A percentile compares a stretch with the other conserved stretches of the same genome.
phyloP scores from a whole-genome alignment of 2,797 vertebrate species.

The Siniperca undulata region DNA sequence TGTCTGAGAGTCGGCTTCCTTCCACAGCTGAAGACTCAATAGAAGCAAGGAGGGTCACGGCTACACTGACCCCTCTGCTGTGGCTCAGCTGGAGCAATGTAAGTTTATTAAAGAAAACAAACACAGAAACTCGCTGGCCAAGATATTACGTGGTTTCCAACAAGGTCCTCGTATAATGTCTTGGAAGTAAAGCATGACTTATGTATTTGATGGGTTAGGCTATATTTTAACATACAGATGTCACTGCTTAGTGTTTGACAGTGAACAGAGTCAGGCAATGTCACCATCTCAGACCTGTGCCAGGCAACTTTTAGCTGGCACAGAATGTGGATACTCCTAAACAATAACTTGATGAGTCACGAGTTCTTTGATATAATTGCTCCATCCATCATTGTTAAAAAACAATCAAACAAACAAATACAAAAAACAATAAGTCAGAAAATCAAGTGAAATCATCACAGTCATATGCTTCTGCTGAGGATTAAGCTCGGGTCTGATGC shows the following conservation, averaged over 20 bases:
- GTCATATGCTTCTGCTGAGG: conserved; percentile 65
- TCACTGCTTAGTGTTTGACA: conserved; percentile 31
- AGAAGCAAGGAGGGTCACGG: conserved; percentile 77
- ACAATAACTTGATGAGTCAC: conserved; percentile 27
- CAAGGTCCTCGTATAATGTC: conserved; percentile 55
- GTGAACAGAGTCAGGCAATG: conserved; percentile 3
- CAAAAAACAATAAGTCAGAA: conserved; percentile 46
- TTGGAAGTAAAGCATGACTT: conserved; percentile 43
- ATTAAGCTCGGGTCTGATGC: conserved; percentile 69
- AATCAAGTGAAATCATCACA: conserved; percentile 64
- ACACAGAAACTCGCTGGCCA: conserved; percentile 73
- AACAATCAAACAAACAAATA: conserved; percentile 34
- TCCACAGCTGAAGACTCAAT: conserved; percentile 78
- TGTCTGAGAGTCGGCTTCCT: conserved; percentile 57
- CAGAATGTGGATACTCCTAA: neutral
- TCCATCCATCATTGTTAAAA: conserved; percentile 10
- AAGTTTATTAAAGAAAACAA: conserved; percentile 90
- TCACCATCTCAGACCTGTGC: conserved; percentile 14
- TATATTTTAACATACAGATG: conserved; percentile 38
- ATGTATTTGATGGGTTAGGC: conserved; percentile 1
- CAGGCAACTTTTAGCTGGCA: neutral
- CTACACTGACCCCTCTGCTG: conserved; percentile 81
- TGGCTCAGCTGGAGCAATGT: conserved; percentile 85
- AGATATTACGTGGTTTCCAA: conserved; percentile 59
- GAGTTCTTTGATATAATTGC: neutral